Base-by-base conservation (phyloP, 1,140 invertebrate species). In the Aphaenogaster floridana region DNA sequence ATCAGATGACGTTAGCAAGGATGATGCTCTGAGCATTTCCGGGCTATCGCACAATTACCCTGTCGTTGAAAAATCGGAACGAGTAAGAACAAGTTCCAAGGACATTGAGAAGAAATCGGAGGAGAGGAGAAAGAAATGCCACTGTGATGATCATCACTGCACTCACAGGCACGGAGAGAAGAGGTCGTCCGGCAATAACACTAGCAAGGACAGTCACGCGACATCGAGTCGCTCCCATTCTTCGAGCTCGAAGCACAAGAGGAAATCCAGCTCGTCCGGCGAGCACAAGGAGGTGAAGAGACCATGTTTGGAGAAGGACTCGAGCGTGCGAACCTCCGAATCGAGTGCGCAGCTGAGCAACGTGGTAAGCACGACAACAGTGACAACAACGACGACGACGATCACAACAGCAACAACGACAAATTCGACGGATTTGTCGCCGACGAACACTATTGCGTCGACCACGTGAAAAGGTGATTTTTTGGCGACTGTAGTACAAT, bases 161-260 rank as follows among this genome's bases (percentile, higher is more conserved):
- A 87, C 84, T 54, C 86, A 90, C 13, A 77, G 83, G 13, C 88
- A 63, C 5, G 88, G 79, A 0, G 69, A 80, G 15, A 86, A 88
- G 34, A 91, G 87, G 8, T 88, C 68, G 21, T 91, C 91, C 28
- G 86, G 86, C 15, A 66, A 17, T 85, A 84, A 68, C 66, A 80
- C 17, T 1, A 83, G 36, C 50, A 91, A 90, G 17, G 85, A 88
- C 11, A 39, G 64, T 8, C 91, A 92, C 3, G 66, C 77, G 13
- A 57, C 54, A 11, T 81, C 78, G 5, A 88, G 84, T 88, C 89
- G 87, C 39, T 90, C 87, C 13, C 92, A 92, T 11, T 91, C 91
- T 5, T 92, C 92, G 50, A 93, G 88, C 54, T 93, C 93, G 3
- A 93, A 91, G 61, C 93, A 94, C 28, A 91, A 91, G 52, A 87